Conservation (phyloP, 2,888 invertebrate species). For the Amblyjoppa proteus region DNA sequence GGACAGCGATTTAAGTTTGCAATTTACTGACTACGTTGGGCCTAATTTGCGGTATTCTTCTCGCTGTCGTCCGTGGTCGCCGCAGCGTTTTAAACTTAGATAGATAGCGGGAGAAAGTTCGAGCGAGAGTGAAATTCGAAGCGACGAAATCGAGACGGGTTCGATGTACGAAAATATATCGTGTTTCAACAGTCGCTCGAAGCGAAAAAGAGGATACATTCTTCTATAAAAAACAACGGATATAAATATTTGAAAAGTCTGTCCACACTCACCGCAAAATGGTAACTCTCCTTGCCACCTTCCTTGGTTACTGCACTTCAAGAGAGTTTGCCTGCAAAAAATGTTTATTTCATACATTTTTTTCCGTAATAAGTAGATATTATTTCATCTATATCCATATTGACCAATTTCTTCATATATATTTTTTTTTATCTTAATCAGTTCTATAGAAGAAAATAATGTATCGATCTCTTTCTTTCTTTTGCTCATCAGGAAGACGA, state of each 20-base stretch:
- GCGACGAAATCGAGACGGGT: slow-evolving; percentile 44
- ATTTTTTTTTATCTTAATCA: not conserved
- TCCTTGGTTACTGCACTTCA: slow-evolving; percentile 90
- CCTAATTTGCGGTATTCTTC: slow-evolving; percentile 52
- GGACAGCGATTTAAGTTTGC: slow-evolving; percentile 3
- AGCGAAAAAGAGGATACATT: not conserved
- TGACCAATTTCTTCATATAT: not conserved
- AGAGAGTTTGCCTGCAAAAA: slow-evolving; percentile 86
- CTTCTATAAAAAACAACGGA: not conserved
- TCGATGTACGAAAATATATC: slow-evolving; percentile 46
- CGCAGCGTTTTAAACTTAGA: slow-evolving; percentile 46
- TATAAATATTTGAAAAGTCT: not conserved
- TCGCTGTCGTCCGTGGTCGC: slow-evolving; percentile 38
- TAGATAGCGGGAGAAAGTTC: slow-evolving; percentile 61
- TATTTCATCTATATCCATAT: not conserved
- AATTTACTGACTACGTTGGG: slow-evolving; percentile 15
- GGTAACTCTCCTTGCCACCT: slow-evolving; percentile 94
- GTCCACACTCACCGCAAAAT: slow-evolving; percentile 91
- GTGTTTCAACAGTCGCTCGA: slow-evolving; percentile 7
- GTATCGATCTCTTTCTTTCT: not conserved
- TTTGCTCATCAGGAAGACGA: not conserved
- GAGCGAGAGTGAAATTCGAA: slow-evolving; percentile 37
- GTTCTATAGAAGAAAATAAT: not conserved
- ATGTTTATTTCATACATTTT: not conserved
- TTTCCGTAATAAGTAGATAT: not conserved